Evolutionary conservation across 2,113 vertebrate species (phyloP).

Genomic region (Microcebus murinus): DNA sequence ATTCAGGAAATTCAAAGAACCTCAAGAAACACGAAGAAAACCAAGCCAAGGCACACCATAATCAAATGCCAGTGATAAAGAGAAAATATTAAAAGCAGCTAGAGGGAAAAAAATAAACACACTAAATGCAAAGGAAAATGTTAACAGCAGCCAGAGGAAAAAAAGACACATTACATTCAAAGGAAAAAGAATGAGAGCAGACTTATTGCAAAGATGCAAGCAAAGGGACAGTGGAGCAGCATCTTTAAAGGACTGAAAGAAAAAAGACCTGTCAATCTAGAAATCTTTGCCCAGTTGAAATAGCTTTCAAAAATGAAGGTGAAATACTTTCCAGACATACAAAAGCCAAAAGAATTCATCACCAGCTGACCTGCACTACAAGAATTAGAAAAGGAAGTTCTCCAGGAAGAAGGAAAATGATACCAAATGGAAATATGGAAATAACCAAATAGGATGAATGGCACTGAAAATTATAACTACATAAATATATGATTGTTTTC

Average conservation of each 20-base stretch:
- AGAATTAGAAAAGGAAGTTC: background rate
- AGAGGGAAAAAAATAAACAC: background rate
- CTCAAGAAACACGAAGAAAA: conserved; percentile 31
- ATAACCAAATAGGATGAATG: background rate
- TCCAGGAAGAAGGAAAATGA: background rate
- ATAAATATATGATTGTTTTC: background rate
- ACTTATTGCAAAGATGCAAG: conserved; percentile 27
- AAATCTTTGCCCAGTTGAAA: conserved; percentile 8
- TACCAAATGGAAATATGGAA: conserved; percentile 7
- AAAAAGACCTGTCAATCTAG: background rate
- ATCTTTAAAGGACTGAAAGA: conserved; percentile 26
- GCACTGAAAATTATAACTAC: background rate
- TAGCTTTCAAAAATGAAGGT: conserved; percentile 24
- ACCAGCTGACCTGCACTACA: background rate
- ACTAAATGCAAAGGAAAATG: background rate
- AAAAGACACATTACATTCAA: background rate
- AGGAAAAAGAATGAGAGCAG: background rate
- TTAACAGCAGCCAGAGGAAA: background rate
- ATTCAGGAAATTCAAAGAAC: conserved; percentile 9
- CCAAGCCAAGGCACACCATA: background rate
- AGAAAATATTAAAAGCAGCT: background rate
- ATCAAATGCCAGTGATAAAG: conserved; percentile 26
- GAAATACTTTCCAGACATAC: conserved; percentile 18
- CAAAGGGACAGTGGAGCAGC: background rate
- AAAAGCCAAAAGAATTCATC: background rate